phyloP scores from a whole-genome alignment of 1,140 invertebrate species.

The Anoplolepis gracilipes region DNA sequence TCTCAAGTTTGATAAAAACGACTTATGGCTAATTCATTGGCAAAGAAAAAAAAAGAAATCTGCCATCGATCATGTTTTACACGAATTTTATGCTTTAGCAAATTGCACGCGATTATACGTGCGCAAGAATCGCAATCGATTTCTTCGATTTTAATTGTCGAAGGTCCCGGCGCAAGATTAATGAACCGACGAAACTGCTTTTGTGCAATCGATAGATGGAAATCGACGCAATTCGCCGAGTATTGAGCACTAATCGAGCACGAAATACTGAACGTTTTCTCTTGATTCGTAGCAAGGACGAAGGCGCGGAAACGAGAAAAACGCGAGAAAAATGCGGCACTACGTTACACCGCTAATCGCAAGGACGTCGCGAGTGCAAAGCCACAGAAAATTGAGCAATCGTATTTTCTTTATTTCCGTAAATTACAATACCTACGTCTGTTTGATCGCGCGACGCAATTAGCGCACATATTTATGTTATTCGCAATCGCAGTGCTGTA shows the following conservation, averaged over 20 bases:
- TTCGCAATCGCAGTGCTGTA: not conserved
- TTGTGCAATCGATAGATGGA: slow-evolving; percentile 53
- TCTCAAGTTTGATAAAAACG: slow-evolving; percentile 22
- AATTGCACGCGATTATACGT: not conserved
- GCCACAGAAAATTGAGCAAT: slow-evolving; percentile 37
- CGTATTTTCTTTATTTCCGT: slow-evolving; percentile 12
- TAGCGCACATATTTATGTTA: not conserved
- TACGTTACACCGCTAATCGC: slow-evolving; percentile 4
- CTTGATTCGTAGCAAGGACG: slow-evolving; percentile 54
- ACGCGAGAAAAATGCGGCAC: slow-evolving; percentile 19
- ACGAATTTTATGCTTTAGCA: slow-evolving; percentile 31
- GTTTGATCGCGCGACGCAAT: slow-evolving; percentile 22
- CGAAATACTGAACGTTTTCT: slow-evolving; percentile 43
- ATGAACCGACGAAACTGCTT: slow-evolving; percentile 28
- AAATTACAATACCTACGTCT: slow-evolving; percentile 44
- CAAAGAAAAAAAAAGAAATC: not conserved
- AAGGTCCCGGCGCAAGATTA: slow-evolving; percentile 6
- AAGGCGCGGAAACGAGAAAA: slow-evolving; percentile 24
- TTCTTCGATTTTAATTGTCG: slow-evolving; percentile 64
- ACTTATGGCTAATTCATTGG: not conserved
- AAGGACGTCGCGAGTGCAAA: slow-evolving; percentile 45
- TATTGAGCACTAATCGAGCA: slow-evolving; percentile 16
- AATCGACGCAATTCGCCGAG: slow-evolving; percentile 1
- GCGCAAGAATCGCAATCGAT: slow-evolving; percentile 23
- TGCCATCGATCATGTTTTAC: not conserved